phyloP scores from a whole-genome alignment of 2,888 invertebrate species.

The Cephus sareptanus region DNA sequence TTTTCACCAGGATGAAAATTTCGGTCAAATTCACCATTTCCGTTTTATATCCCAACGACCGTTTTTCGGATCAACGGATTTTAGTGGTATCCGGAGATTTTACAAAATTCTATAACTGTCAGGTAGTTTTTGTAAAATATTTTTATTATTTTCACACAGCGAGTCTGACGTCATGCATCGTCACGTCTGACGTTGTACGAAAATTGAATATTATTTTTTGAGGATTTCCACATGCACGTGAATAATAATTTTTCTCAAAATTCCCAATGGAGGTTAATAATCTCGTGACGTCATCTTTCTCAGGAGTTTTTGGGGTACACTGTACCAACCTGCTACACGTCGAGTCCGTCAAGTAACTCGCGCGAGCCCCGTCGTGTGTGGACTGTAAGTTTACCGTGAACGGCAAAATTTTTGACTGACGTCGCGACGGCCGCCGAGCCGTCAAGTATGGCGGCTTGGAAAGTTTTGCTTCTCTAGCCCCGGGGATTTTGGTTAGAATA shows the following conservation, averaged over 20 bases:
- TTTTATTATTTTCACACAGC: neutral
- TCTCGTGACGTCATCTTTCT: neutral
- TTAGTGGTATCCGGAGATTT: neutral
- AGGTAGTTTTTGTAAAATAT: neutral
- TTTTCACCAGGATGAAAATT: neutral
- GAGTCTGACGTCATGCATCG: neutral
- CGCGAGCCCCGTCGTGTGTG: conserved; percentile 46
- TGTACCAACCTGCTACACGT: conserved; percentile 44
- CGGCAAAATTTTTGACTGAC: conserved; percentile 54
- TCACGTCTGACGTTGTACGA: neutral
- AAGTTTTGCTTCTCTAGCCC: conserved; percentile 63
- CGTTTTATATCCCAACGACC: neutral
- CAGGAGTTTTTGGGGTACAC: conserved; percentile 42
- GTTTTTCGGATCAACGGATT: neutral
- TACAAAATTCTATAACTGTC: neutral
- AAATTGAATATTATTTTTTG: neutral
- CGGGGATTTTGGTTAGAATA: conserved; percentile 66
- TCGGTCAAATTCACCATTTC: neutral
- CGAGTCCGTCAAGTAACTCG: conserved; percentile 60
- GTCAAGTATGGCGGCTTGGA: conserved; percentile 44
- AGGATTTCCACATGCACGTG: neutral
- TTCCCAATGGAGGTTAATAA: neutral
- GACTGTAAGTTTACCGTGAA: conserved; percentile 55
- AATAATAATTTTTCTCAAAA: neutral
- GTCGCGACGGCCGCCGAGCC: conserved; percentile 33